These are phyloP conservation scores for Actinia equina DNA, from an alignment of 64 coral and sea anemone species.

Conservation along the genomic window DNA sequence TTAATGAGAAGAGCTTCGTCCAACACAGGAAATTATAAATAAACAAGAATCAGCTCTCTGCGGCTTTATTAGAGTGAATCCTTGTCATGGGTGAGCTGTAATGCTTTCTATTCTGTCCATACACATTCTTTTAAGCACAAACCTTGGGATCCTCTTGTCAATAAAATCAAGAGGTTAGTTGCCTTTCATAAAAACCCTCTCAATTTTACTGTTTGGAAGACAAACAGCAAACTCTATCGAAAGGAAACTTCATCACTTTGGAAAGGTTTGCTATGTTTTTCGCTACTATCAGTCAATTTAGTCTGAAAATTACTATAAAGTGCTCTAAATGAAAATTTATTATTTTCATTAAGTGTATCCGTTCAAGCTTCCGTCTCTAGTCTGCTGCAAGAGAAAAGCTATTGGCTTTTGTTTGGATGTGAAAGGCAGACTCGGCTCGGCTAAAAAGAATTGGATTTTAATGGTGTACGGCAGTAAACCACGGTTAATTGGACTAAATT, in stretches of 20 bases:
- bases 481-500: slow-evolving; percentile 32
- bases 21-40: slow-evolving; percentile 70
- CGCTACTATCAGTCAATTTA: not conserved
- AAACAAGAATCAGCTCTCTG: slow-evolving; percentile 43
- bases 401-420: not conserved
- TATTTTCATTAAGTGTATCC: slow-evolving; percentile 40
- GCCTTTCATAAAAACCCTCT: not conserved
- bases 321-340: slow-evolving; percentile 35
- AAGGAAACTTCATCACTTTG: not conserved
- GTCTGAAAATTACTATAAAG: slow-evolving; percentile 13
- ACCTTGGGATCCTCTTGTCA: not conserved
- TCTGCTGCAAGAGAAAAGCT: not conserved
- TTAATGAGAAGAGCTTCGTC: slow-evolving; percentile 90
- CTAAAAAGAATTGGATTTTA: slow-evolving; percentile 30
- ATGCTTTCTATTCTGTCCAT: not conserved
- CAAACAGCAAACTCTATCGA: not conserved
- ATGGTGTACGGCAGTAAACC: slow-evolving; percentile 9
- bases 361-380: slow-evolving; percentile 14
- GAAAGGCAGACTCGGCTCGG: not conserved
- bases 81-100: slow-evolving; percentile 6
- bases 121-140: not conserved
- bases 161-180: not conserved
- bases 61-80: slow-evolving; percentile 10
- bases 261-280: not conserved
- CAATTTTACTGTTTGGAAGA: slow-evolving; percentile 15